These are phyloP conservation scores for Pollenia labialis DNA, from an alignment of 2,888 invertebrate species.

Conservation along the genomic window DNA sequence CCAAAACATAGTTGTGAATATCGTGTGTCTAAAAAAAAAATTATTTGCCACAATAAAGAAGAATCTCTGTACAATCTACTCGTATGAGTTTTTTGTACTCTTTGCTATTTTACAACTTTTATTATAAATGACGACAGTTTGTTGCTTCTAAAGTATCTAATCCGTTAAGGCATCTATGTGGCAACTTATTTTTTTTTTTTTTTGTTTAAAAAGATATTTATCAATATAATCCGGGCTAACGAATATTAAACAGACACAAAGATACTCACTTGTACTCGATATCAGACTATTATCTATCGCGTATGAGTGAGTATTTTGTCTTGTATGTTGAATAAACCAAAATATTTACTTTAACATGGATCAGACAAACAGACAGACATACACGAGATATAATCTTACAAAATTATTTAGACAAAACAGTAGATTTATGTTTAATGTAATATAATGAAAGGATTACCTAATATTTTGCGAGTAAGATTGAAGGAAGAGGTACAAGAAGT, in stretches of 20 bases:
- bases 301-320: too few species aligned
- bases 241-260: constrained; percentile 29
- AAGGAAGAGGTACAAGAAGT: neutral
- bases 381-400: constrained; percentile 37
- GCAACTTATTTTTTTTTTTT: constrained; percentile 47
- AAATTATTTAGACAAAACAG: constrained; percentile 28
- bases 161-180: constrained; percentile 65
- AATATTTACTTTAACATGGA: constrained; percentile 1
- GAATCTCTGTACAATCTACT: neutral
- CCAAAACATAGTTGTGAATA: constrained; percentile 1
- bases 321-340: neutral
- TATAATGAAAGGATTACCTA: constrained; percentile 58
- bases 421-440: constrained; percentile 50
- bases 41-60: constrained; percentile 7
- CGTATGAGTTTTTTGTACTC: neutral
- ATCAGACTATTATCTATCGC: too few species aligned
- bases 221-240: constrained; percentile 70
- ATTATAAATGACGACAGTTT: constrained; percentile 67
- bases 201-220: constrained; percentile 51
- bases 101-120: constrained; percentile 1
- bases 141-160: constrained; percentile 66
- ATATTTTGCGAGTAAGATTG: constrained; percentile 18
- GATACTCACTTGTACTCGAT: neutral
- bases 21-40: constrained; percentile 2
- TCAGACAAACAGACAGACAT: constrained; percentile 8